A percentile compares a stretch with the other conserved stretches of the same genome.
Conservation (phyloP, 2,888 invertebrate species). For the Sinohyriopsis cumingii region DNA sequence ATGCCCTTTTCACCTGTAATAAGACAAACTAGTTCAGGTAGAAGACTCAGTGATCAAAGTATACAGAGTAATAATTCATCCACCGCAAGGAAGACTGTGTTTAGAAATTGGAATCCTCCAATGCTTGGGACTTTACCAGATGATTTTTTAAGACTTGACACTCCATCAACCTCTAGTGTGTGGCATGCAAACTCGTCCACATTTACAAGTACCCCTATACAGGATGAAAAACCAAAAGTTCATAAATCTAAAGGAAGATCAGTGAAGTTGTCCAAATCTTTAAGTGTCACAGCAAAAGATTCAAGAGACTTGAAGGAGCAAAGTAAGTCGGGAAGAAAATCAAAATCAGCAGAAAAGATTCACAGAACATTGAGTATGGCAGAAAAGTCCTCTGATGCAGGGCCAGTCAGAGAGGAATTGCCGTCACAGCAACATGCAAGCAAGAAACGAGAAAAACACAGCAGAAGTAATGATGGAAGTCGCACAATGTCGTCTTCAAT, state of each 20-base stretch:
- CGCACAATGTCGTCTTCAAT: slow-evolving; percentile 17
- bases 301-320: slow-evolving; percentile 19
- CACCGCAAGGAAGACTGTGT: slow-evolving; percentile 31
- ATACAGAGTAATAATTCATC: slow-evolving; percentile 5
- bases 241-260: slow-evolving; percentile 37
- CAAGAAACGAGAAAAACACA: slow-evolving; percentile 1
- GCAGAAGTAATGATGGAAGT: slow-evolving; percentile 1
- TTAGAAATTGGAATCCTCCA: slow-evolving; percentile 84
- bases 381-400: slow-evolving; percentile 17
- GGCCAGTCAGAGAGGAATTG: not conserved
- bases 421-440: slow-evolving; percentile 8
- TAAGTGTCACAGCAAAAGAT: slow-evolving; percentile 27
- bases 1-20: slow-evolving; percentile 6
- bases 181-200: slow-evolving; percentile 12
- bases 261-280: slow-evolving; percentile 28
- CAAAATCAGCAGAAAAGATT: slow-evolving; percentile 32
- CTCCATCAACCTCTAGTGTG: not conserved
- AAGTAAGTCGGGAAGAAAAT: slow-evolving; percentile 27
- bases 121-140: slow-evolving; percentile 85
- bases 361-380: slow-evolving; percentile 28
- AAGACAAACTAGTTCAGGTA: slow-evolving; percentile 10
- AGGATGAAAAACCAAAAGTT: slow-evolving; percentile 31
- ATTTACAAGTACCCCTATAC: slow-evolving; percentile 15
- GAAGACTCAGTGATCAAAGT: slow-evolving; percentile 8
- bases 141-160: slow-evolving; percentile 80